Evolutionary conservation across 2,113 vertebrate genomes (phyloP).

Genomic region (Stigmatopora argus): DNA sequence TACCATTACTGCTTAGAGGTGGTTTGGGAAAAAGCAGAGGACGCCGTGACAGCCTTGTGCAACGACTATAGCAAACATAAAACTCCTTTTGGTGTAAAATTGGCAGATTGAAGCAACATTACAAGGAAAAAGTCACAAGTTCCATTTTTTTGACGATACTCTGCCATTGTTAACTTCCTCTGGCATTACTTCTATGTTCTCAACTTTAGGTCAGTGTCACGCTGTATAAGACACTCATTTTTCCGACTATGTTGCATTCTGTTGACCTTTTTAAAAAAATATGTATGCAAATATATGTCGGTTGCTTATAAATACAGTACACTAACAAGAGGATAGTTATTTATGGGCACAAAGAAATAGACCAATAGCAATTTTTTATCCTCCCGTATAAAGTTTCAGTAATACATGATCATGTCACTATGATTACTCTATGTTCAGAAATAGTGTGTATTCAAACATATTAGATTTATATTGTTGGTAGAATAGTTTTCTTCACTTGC

Average conservation of each 20-base stretch:
- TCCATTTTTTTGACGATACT: background rate
- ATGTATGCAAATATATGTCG: slow-evolving; percentile 15
- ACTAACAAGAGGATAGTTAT: slow-evolving; percentile 6
- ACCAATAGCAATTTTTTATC: background rate
- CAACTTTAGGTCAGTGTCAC: background rate
- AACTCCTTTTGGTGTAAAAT: too few relatives aligned
- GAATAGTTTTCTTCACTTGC: slow-evolving; percentile 21
- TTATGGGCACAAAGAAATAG: slow-evolving; percentile 8
- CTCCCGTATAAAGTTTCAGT: background rate
- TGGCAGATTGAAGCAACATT: too few relatives aligned
- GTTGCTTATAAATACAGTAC: background rate
- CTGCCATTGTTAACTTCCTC: background rate
- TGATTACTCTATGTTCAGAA: background rate
- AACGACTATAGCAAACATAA: too few relatives aligned
- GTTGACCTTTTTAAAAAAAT: slow-evolving; percentile 20
- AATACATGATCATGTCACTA: background rate
- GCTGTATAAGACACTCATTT: background rate
- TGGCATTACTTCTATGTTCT: background rate
- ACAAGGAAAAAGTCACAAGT: background rate
- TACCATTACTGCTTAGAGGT: too few relatives aligned
- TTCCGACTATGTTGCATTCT: background rate
- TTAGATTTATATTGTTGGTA: slow-evolving; percentile 37
- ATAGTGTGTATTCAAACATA: slow-evolving; percentile 2
- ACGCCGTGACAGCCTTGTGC: too few relatives aligned
- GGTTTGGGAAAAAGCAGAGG: too few relatives aligned